These are phyloP conservation scores for Eupithecia abbreviata DNA, from an alignment of 2,888 invertebrate genomes.

Conservation along the genomic window DNA sequence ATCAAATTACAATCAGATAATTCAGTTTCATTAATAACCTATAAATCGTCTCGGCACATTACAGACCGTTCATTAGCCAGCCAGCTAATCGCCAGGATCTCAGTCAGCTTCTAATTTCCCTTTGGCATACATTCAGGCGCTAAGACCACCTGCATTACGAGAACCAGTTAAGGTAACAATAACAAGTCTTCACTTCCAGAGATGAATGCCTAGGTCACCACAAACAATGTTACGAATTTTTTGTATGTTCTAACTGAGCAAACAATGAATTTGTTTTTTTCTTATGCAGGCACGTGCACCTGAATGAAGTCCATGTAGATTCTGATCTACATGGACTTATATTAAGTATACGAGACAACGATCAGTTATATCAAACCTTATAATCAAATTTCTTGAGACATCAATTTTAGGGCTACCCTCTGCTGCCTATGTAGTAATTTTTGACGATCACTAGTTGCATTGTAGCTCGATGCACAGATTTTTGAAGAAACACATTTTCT, in stretches of 20 bases:
- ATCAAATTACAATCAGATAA: slow-evolving; percentile 37
- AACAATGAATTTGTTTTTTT: not conserved
- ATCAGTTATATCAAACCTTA: too few species aligned
- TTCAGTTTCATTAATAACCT: slow-evolving; percentile 40
- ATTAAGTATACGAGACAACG: too few species aligned
- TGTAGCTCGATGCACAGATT: not conserved
- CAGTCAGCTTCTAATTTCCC: slow-evolving; percentile 41
- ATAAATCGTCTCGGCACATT: slow-evolving; percentile 36
- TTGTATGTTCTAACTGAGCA: not conserved
- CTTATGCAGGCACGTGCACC: not conserved
- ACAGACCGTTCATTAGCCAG: slow-evolving; percentile 39
- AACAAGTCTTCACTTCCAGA: not conserved
- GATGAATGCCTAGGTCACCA: not conserved
- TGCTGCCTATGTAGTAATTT: not conserved
- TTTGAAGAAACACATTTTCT: not conserved
- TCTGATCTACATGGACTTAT: too few species aligned
- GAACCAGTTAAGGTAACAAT: not conserved
- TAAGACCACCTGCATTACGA: slow-evolving; percentile 24
- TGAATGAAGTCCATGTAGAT: not conserved
- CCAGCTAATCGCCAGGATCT: slow-evolving; percentile 41
- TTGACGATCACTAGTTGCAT: not conserved
- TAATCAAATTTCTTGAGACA: too few species aligned
- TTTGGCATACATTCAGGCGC: slow-evolving; percentile 42
- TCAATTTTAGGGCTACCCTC: too few species aligned
- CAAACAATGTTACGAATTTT: not conserved